Percentiles rank a stretch among this genome's conserved stretches.
These are phyloP conservation scores for Carduelis carduelis DNA, from an alignment of 2,797 vertebrate species.

Conservation along the genomic window DNA sequence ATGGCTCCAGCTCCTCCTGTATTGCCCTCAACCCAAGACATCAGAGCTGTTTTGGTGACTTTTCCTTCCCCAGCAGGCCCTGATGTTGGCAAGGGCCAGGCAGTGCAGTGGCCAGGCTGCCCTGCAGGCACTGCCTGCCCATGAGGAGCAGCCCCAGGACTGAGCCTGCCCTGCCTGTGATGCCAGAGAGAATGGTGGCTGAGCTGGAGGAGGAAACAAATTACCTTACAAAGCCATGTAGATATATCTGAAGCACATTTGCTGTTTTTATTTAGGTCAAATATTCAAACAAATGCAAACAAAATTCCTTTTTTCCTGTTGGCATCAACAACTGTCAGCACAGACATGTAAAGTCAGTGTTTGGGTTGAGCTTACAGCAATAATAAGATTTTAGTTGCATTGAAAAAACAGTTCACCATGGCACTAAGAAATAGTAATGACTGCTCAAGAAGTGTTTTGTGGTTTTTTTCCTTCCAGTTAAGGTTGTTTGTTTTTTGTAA, in stretches of 20 bases:
- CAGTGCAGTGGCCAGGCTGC: background rate
- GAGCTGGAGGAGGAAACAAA: background rate
- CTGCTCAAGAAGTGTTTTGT: background rate
- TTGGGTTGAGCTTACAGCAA: background rate
- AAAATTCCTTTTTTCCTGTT: background rate
- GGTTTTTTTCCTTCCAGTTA: background rate
- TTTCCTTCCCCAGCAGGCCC: background rate
- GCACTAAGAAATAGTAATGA: background rate
- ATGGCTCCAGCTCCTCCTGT: background rate
- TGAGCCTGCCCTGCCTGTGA: background rate
- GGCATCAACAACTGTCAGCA: background rate
- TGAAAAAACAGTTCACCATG: background rate
- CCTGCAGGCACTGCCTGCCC: background rate
- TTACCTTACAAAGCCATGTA: background rate
- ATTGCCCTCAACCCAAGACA: too few species aligned
- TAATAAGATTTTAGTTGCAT: background rate
- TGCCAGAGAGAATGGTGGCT: background rate
- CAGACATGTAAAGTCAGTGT: background rate
- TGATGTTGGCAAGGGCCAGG: background rate
- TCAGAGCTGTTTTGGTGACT: background rate
- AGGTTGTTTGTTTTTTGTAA: background rate
- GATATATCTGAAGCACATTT: background rate
- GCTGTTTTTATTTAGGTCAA: background rate
- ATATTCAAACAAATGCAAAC: background rate
- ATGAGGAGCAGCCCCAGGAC: background rate